Conservation (phyloP, 2,888 invertebrate genomes). For the Lasioglossum malachurum region DNA sequence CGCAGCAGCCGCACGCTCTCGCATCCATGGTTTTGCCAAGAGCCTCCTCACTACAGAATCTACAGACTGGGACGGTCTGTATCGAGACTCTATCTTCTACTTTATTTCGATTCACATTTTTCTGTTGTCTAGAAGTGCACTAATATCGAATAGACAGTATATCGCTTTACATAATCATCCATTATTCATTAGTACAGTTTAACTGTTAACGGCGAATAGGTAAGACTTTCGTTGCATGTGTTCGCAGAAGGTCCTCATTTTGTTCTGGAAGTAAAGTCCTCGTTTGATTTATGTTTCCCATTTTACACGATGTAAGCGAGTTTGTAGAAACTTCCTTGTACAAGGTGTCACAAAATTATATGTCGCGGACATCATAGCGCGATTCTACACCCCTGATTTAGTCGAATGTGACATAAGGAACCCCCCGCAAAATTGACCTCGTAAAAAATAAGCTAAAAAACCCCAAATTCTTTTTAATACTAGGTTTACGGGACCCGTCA, state of each 20-base stretch:
- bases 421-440: too few relatives aligned
- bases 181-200: conserved; percentile 15
- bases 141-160: conserved; percentile 2
- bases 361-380: too few relatives aligned
- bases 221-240: conserved; percentile 38
- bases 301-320: not conserved
- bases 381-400: too few relatives aligned
- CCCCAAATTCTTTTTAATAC: too few relatives aligned
- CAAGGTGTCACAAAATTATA: not conserved
- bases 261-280: not conserved
- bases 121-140: conserved; percentile 1
- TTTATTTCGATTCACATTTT: conserved; percentile 47
- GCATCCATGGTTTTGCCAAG: conserved; percentile 89
- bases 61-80: conserved; percentile 85
- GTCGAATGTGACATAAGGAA: too few relatives aligned
- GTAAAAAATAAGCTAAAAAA: too few relatives aligned
- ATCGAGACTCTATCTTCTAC: conserved; percentile 73
- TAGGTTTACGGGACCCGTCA: too few relatives aligned
- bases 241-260: not conserved
- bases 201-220: not conserved
- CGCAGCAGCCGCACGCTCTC: conserved; percentile 88
- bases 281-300: not conserved
- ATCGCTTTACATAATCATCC: conserved; percentile 34
- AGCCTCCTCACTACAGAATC: conserved; percentile 86
- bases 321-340: not conserved